Conservation (phyloP, 2,888 invertebrate genomes). For the Deroplatys truncata region DNA sequence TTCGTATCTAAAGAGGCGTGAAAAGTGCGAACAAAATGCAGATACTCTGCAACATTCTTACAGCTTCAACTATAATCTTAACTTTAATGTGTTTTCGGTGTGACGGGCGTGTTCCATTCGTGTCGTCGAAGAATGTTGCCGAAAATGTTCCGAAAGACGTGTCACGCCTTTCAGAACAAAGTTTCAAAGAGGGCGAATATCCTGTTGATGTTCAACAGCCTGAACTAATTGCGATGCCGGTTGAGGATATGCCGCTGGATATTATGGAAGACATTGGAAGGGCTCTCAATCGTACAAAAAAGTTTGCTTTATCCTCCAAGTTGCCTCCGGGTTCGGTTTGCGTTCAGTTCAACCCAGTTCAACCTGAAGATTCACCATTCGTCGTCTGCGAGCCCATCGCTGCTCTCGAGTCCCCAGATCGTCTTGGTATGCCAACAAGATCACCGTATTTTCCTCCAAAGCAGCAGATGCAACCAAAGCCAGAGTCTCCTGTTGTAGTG, state of each 20-base stretch:
- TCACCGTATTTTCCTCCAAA: neutral
- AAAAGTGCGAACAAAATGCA: neutral
- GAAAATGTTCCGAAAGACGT: neutral
- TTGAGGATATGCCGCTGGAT: neutral
- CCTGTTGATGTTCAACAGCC: too few relatives aligned
- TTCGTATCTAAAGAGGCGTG: neutral
- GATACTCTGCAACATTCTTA: neutral
- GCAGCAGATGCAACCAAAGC: neutral
- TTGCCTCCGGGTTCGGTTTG: neutral
- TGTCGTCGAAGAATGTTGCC: neutral
- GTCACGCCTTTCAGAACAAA: neutral
- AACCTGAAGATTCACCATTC: neutral
- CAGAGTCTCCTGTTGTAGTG: neutral
- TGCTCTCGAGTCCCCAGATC: neutral
- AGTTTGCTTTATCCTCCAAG: neutral
- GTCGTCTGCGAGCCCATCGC: neutral
- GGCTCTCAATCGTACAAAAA: neutral
- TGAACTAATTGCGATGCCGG: too few relatives aligned
- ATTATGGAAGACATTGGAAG: neutral
- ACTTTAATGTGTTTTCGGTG: neutral
- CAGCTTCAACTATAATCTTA: neutral
- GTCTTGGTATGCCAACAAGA: neutral
- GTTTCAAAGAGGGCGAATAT: neutral
- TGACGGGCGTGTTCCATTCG: neutral
- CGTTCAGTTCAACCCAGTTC: neutral